Conservation (phyloP, 2,888 invertebrate genomes). For the Resseliella maxima region DNA sequence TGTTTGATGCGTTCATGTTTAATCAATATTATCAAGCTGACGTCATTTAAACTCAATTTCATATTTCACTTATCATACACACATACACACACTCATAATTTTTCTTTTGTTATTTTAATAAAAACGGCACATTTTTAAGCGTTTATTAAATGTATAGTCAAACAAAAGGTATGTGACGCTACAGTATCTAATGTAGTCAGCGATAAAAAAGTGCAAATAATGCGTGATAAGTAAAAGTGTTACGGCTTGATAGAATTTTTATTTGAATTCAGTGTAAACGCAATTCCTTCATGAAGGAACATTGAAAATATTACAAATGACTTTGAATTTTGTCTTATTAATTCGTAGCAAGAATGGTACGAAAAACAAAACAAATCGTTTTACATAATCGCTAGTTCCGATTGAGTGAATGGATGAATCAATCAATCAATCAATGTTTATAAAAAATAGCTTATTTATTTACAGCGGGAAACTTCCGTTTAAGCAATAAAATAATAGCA, state of each 20-base stretch:
- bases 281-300: too few species aligned
- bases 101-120: background rate
- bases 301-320: background rate
- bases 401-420: background rate
- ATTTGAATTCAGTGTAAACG: too few species aligned
- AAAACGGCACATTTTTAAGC: background rate
- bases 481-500: background rate
- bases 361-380: conserved; percentile 12
- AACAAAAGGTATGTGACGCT: background rate
- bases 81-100: too few species aligned
- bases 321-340: background rate
- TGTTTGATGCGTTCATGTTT: too few species aligned
- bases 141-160: background rate
- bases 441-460: background rate
- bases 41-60: background rate
- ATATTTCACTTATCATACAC: too few species aligned
- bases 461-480: background rate
- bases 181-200: too few species aligned
- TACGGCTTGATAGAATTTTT: background rate
- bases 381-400: background rate
- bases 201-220: background rate
- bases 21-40: background rate
- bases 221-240: background rate
- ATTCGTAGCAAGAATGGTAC: background rate
- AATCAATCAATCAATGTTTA: background rate